A percentile compares a stretch with the other conserved stretches of the same genome.
Conservation (phyloP, 1,140 invertebrate species). For the Bombus terrestris region DNA sequence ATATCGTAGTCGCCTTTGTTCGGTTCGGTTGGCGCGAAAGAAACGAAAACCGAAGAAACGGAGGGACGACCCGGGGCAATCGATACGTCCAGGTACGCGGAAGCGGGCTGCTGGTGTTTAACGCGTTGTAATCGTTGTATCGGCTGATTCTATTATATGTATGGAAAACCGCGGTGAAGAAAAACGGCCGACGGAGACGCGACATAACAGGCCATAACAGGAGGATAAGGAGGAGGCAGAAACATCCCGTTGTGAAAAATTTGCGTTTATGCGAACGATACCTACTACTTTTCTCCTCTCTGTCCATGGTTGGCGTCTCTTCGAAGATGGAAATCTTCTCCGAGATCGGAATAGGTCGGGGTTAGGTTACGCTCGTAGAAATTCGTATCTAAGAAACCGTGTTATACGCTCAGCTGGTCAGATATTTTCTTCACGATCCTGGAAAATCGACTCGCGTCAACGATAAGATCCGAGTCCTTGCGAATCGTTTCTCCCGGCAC, state of each 20-base stretch:
- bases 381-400: not conserved
- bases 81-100: not conserved
- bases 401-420: not conserved
- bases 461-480: not conserved
- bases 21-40: no score
- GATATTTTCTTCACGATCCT: not conserved
- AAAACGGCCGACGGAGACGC: no score
- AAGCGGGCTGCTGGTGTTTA: not conserved
- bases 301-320: no score
- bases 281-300: no score
- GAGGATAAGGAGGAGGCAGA: not conserved
- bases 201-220: no score
- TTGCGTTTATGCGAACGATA: not conserved
- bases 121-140: constrained; percentile 1
- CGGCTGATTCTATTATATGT: not conserved
- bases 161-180: no score
- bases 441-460: not conserved
- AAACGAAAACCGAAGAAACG: not conserved
- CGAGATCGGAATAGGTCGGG: not conserved
- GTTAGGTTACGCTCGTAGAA: not conserved
- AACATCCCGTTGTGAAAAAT: not conserved
- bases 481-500: no score
- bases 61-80: not conserved
- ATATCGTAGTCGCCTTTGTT: not conserved
- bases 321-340: not conserved